phyloP scores from a whole-genome alignment of 2,888 invertebrate species.

The Synergus gifuensis region DNA sequence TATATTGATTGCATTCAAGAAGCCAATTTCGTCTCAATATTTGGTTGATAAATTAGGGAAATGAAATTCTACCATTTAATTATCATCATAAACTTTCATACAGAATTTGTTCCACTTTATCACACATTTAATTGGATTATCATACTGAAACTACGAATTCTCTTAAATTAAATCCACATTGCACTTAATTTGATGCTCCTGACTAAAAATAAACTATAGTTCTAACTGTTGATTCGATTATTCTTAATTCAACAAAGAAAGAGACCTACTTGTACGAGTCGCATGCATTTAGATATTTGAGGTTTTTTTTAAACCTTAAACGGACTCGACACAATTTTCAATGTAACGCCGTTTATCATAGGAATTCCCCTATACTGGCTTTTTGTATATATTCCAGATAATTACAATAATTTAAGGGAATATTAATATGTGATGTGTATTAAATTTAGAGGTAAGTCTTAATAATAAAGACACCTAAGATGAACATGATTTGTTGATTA shows the following conservation, averaged over 20 bases:
- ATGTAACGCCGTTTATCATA: slow-evolving; percentile 65
- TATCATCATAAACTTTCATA: slow-evolving; percentile 49
- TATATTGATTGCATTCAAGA: slow-evolving; percentile 63
- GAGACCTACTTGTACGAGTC: slow-evolving; percentile 47
- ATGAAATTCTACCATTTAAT: slow-evolving; percentile 33
- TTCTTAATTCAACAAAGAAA: slow-evolving; percentile 21
- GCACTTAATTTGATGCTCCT: slow-evolving; percentile 1
- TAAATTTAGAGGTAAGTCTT: slow-evolving; percentile 71
- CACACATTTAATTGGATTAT: slow-evolving; percentile 45
- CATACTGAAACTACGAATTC: not conserved
- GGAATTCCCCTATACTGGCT: slow-evolving; percentile 71
- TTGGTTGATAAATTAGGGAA: slow-evolving; percentile 47
- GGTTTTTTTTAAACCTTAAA: slow-evolving; percentile 57
- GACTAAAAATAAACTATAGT: slow-evolving; percentile 3
- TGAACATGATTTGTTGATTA: slow-evolving; percentile 48
- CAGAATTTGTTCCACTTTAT: slow-evolving; percentile 45
- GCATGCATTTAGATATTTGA: slow-evolving; percentile 55
- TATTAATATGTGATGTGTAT: slow-evolving; percentile 74
- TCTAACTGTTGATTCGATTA: slow-evolving; percentile 4
- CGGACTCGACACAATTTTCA: slow-evolving; percentile 64
- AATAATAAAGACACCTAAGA: slow-evolving; percentile 63
- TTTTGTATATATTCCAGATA: slow-evolving; percentile 77
- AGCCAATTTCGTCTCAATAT: slow-evolving; percentile 59
- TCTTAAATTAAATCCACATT: not conserved
- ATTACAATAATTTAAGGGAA: slow-evolving; percentile 65